These are phyloP conservation scores for Hypotaenidia okinawae DNA, from an alignment of 2,797 vertebrate species.

Conservation along the genomic window DNA sequence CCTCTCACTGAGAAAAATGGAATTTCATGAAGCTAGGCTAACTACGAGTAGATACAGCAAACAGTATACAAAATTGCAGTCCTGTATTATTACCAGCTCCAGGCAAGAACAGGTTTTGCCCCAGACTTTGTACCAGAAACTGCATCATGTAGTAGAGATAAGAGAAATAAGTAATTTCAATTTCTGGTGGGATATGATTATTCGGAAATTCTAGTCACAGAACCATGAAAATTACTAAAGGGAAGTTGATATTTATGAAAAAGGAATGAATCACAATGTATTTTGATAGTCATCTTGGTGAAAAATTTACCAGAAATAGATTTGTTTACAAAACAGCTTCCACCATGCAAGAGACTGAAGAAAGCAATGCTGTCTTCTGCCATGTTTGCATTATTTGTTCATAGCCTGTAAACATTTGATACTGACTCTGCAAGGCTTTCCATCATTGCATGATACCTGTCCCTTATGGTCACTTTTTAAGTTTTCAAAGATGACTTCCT, in stretches of 20 bases:
- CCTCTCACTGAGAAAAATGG: background rate
- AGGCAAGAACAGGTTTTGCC: background rate
- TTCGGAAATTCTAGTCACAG: background rate
- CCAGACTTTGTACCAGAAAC: background rate
- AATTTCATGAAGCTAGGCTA: background rate
- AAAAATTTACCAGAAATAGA: conserved; percentile 1
- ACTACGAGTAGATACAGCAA: background rate
- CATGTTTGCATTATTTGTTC: background rate
- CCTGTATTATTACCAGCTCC: background rate
- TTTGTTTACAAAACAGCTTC: conserved; percentile 25
- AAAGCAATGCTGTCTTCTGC: background rate
- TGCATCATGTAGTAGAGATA: background rate
- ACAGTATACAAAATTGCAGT: background rate
- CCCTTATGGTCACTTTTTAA: background rate
- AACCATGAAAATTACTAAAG: background rate
- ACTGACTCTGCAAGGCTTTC: background rate
- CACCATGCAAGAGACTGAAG: background rate
- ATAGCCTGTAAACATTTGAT: background rate
- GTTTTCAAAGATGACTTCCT: background rate
- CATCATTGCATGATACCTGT: background rate
- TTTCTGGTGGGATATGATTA: background rate
- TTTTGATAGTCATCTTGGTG: background rate
- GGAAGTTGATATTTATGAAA: background rate
- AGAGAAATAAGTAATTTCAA: background rate
- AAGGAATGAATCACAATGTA: background rate